These are phyloP conservation scores for Quadroppia sp. DNA, from an alignment of 2,888 invertebrate genomes.

Conservation along the genomic window DNA sequence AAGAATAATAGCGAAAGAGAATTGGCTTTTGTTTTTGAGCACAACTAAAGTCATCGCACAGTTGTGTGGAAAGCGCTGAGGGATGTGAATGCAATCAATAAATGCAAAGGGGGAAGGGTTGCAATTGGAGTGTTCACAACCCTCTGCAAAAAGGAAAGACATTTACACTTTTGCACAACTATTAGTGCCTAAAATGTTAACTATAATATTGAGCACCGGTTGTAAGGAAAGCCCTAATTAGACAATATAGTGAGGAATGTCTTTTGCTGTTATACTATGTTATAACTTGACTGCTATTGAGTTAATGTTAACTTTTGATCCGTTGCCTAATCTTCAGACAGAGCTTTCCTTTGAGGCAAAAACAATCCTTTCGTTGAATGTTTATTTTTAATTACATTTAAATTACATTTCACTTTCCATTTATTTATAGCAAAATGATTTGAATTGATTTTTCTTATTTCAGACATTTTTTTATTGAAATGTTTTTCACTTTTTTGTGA, in stretches of 20 bases:
- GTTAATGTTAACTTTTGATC: background rate
- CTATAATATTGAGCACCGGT: background rate
- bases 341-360: background rate
- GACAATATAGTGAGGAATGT: background rate
- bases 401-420: too few relatives aligned
- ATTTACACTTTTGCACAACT: background rate
- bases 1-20: background rate
- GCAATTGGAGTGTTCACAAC: too few relatives aligned
- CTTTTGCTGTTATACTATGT: background rate
- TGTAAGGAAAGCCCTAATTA: slow-evolving; percentile 5
- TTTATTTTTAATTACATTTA: too few relatives aligned
- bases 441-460: too few relatives aligned
- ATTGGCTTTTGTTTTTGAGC: too few relatives aligned
- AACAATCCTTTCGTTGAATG: background rate
- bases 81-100: background rate
- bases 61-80: background rate
- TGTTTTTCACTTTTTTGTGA: too few relatives aligned
- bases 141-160: background rate
- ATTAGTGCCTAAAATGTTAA: background rate
- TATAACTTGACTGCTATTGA: background rate
- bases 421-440: too few relatives aligned
- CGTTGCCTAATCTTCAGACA: background rate
- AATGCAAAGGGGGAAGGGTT: too few relatives aligned
- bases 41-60: background rate
- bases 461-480: too few relatives aligned